These are phyloP conservation scores for Odocoileus virginianus DNA, from an alignment of 2,113 vertebrate species.

Conservation along the genomic window DNA sequence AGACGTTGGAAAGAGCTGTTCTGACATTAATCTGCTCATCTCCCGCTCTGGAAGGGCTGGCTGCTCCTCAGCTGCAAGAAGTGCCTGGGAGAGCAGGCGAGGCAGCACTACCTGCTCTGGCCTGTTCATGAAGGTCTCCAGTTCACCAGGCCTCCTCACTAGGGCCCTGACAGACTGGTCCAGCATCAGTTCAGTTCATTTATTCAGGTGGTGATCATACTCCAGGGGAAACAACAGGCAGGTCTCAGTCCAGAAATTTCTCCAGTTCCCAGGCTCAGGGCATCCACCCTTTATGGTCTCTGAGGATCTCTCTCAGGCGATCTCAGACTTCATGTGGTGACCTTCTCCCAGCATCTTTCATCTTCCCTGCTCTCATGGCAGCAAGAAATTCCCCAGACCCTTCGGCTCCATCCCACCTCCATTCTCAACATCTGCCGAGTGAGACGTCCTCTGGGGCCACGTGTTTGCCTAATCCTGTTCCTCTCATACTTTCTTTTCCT, in stretches of 20 bases:
- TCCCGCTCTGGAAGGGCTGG: not conserved
- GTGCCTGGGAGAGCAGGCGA: not conserved
- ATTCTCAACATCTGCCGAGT: not conserved
- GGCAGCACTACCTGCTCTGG: not conserved
- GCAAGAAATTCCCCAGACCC: not conserved
- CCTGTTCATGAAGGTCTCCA: not conserved
- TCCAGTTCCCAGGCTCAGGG: not conserved
- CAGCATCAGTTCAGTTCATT: not conserved
- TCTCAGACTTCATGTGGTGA: fast-evolving
- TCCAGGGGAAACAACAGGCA: too few relatives aligned
- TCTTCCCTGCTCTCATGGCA: not conserved
- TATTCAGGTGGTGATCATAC: not conserved
- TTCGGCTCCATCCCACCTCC: fast-evolving
- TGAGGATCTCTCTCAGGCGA: not conserved
- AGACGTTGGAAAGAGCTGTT: too few relatives aligned
- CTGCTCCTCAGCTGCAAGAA: not conserved
- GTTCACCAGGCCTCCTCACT: not conserved
- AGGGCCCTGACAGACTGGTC: not conserved
- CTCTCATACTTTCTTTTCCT: not conserved
- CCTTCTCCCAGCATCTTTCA: too few relatives aligned
- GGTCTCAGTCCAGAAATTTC: not conserved
- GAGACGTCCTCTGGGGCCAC: fast-evolving
- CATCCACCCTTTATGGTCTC: not conserved
- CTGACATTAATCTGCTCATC: fast-evolving
- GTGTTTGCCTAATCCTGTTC: not conserved